Evolutionary conservation across 2,113 vertebrate genomes (phyloP).

Genomic region (Narcine bancroftii): DNA sequence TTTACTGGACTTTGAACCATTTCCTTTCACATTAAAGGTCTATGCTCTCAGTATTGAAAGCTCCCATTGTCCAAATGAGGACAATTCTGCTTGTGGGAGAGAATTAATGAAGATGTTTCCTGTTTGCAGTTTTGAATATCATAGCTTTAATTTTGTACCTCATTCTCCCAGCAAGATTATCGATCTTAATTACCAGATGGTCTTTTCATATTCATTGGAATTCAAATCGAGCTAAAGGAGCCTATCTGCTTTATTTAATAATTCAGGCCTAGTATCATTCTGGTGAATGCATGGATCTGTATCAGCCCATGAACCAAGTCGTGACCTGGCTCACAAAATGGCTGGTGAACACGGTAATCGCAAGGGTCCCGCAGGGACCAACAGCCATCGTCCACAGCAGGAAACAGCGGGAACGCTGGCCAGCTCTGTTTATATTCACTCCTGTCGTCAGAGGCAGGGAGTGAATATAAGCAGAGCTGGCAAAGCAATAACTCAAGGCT

Average conservation of each 20-base stretch:
- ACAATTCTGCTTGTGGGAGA: neutral
- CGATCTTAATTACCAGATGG: neutral
- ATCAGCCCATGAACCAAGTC: too few species aligned
- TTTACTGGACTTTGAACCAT: neutral
- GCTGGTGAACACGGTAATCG: too few species aligned
- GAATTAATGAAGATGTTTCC: neutral
- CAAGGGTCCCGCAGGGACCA: too few species aligned
- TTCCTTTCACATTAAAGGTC: neutral
- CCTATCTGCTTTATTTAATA: neutral
- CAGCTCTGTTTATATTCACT: too few species aligned
- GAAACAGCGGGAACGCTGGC: too few species aligned
- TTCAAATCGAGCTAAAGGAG: neutral
- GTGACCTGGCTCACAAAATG: too few species aligned
- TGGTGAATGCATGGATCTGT: too few species aligned
- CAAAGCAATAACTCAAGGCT: too few species aligned
- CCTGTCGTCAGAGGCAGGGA: too few species aligned
- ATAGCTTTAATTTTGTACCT: neutral
- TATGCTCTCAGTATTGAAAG: neutral
- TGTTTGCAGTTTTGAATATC: neutral
- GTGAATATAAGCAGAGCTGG: too few species aligned
- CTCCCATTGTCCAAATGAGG: neutral
- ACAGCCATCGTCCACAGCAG: too few species aligned
- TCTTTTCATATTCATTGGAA: neutral
- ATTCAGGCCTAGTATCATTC: neutral
- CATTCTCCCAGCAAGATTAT: neutral